Conservation (phyloP, 1,140 invertebrate genomes). For the Lepidurus arcticus region DNA sequence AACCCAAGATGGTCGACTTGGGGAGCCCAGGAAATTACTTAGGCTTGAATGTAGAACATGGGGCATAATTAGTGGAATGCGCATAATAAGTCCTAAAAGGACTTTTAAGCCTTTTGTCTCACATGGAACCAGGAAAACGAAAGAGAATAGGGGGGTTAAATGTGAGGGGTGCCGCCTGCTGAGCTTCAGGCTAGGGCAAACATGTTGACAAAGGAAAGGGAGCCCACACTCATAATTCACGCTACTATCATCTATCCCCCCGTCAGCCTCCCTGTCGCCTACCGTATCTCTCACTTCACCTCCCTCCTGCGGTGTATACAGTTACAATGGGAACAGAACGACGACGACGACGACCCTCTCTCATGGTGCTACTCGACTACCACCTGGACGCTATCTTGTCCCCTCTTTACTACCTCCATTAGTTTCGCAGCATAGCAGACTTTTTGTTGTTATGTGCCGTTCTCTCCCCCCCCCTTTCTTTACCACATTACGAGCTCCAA, state of each 20-base stretch:
- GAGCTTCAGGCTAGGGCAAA: conserved; percentile 12
- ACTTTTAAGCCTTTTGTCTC: neutral
- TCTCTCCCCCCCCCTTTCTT: neutral
- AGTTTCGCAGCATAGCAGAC: neutral
- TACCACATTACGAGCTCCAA: neutral
- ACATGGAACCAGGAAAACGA: neutral
- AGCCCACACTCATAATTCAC: conserved; percentile 18
- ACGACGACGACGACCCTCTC: neutral
- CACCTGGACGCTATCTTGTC: conserved; percentile 12
- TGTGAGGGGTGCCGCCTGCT: neutral
- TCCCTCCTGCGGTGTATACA: neutral
- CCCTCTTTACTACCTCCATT: neutral
- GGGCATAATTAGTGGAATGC: conserved; percentile 19
- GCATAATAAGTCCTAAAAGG: neutral
- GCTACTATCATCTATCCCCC: conserved; percentile 5
- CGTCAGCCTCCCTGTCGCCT: neutral
- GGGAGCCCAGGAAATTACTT: conserved; percentile 13
- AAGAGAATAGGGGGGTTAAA: neutral
- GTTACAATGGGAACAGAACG: conserved; percentile 11
- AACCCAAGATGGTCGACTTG: neutral
- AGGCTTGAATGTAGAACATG: conserved; percentile 10
- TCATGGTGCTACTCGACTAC: neutral
- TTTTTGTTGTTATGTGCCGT: neutral
- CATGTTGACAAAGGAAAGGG: conserved; percentile 3
- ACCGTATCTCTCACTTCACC: neutral